Percentiles rank a stretch among this genome's conserved stretches.
These are phyloP conservation scores for Neomorphus geoffroyi DNA, from an alignment of 2,797 vertebrate genomes.

Conservation along the genomic window DNA sequence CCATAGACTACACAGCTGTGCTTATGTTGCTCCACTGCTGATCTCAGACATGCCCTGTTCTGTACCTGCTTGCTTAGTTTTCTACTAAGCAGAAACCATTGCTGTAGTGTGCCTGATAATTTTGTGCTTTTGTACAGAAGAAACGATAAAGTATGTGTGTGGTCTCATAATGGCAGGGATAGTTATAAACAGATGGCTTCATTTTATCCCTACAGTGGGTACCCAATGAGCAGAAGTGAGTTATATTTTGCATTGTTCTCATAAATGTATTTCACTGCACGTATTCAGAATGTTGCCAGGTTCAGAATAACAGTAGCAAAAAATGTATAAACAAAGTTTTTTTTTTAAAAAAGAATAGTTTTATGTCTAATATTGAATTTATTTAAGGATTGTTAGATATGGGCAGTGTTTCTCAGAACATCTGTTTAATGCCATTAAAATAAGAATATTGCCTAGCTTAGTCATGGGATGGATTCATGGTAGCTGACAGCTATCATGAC, in stretches of 20 bases:
- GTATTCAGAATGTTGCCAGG: background rate
- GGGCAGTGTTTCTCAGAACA: background rate
- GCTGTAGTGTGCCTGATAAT: slow-evolving; percentile 43
- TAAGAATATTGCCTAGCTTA: background rate
- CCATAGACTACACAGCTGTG: background rate
- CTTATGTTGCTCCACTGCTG: background rate
- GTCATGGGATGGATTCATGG: slow-evolving; percentile 30
- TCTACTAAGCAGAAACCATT: background rate
- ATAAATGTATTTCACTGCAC: background rate
- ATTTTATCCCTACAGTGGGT: slow-evolving; percentile 9
- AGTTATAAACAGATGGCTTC: background rate
- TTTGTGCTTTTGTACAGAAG: background rate
- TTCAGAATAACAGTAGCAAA: background rate
- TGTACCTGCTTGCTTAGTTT: background rate
- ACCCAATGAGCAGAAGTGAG: background rate
- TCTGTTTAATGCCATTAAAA: background rate
- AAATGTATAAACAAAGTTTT: background rate
- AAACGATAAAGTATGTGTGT: background rate
- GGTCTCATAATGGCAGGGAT: slow-evolving; percentile 4
- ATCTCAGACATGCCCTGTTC: background rate
- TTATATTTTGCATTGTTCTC: slow-evolving; percentile 1
- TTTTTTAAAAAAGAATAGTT: background rate
- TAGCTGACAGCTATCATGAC: slow-evolving; percentile 20
- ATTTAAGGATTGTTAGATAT: background rate
- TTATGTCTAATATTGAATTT: background rate